Evolutionary conservation across 2,113 vertebrate genomes (phyloP), one percentile per base, ranked within the genome.

Genomic region (Oreotragus oreotragus): DNA sequence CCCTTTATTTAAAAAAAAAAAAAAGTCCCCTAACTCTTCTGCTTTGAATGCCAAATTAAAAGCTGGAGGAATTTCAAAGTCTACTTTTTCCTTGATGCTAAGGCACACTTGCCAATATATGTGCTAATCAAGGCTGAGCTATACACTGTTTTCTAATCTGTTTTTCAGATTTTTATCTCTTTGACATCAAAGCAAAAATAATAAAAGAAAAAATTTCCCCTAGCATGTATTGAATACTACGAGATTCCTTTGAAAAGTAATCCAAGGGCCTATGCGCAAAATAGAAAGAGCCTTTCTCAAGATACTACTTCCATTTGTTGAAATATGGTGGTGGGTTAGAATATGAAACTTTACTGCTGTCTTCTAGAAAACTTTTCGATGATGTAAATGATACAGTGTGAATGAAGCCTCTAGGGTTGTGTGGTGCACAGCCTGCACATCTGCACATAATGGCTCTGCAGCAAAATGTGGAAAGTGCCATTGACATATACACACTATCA

Each of bases 161-260:
- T 84, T 91, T 93, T 95, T 81, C 39, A 95, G 89, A 36, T 89
- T 85, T 96, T 95, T 90, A 87, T 97, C 90, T 88, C 58, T 39
- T 95, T 93, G 62, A 94, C 90, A 96, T 97, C 89, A 93, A 97
- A 96, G 87, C 10, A 89, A 91, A 86, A 92, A 89, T 77, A 94
- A 87, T 49, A 80, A 87, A 96, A 88, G 66, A 62, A 23, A 96
- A 95, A 15, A 2, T 88, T 92, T 96, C 36, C 36, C 60, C 49
- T 92, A 39, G 58, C 76, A 47, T 62, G 97, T 84, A 88, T 4
- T 88, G 55, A 88, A 33, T 66, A 36, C 53, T 84, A 6, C 85
- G 87, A 91, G 57, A 94, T 96, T 92, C 19, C 47, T 96, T 94
- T 96, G 92, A 96, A 95, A 84, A 83, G 36, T 70, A 87, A 92